Evolutionary conservation across 2,797 vertebrate genomes (phyloP).

Genomic region (Enteromius argenteus): DNA sequence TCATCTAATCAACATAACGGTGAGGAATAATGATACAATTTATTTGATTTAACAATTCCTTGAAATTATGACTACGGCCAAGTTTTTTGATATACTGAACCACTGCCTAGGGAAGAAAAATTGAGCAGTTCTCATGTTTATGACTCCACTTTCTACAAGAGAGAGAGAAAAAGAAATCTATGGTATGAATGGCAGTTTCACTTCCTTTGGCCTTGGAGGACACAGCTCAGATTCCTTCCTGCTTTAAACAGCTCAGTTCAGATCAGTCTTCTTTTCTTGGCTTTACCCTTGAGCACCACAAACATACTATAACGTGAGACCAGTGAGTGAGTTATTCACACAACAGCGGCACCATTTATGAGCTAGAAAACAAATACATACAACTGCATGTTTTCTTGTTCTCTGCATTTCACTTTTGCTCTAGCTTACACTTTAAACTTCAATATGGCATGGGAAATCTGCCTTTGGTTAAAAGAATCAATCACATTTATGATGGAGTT

Average conservation of each 20-base stretch:
- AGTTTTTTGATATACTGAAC: neutral
- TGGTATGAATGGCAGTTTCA: constrained; percentile 52
- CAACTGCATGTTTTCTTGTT: neutral
- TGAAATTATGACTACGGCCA: neutral
- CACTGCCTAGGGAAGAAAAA: neutral
- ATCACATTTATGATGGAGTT: neutral
- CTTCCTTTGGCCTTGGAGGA: constrained; percentile 49
- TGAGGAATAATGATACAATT: neutral
- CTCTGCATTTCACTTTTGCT: constrained; percentile 1
- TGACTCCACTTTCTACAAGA: neutral
- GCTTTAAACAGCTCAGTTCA: constrained; percentile 50
- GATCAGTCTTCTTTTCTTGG: constrained; percentile 10
- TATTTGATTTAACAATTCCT: neutral
- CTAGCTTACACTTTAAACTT: neutral
- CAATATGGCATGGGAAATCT: neutral
- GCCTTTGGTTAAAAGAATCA: constrained; percentile 5
- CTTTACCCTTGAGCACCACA: constrained; percentile 28
- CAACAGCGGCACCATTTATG: neutral
- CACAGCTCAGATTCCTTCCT: constrained; percentile 50
- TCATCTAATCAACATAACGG: neutral
- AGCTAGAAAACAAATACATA: neutral
- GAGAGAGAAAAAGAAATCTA: neutral
- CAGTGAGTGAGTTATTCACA: neutral
- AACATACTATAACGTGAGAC: neutral
- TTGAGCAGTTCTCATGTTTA: neutral